Evolutionary conservation across 2,888 invertebrate species (phyloP).

Genomic region (Melipona beecheii): DNA sequence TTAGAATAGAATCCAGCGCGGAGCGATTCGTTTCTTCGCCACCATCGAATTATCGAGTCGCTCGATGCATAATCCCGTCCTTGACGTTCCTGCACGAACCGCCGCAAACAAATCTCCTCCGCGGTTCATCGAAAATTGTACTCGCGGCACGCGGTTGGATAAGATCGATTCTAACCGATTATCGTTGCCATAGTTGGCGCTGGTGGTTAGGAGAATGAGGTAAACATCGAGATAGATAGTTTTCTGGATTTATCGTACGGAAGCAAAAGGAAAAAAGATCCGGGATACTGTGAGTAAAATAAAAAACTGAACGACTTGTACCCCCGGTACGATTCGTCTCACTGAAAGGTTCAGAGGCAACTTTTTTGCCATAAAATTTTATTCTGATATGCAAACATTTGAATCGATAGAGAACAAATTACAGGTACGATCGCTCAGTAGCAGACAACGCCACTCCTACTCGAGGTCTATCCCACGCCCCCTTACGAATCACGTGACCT

Average conservation of each 20-base stretch:
- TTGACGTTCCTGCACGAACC: slow-evolving; percentile 24
- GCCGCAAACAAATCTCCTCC: slow-evolving; percentile 37
- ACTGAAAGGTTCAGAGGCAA: too few relatives aligned
- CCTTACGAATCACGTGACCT: too few relatives aligned
- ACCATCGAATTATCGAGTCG: slow-evolving; percentile 58
- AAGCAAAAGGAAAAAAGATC: slow-evolving; percentile 3
- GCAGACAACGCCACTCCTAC: too few relatives aligned
- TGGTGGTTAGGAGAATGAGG: not conserved
- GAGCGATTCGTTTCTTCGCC: slow-evolving; percentile 45
- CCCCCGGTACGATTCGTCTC: too few relatives aligned
- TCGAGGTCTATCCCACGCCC: too few relatives aligned
- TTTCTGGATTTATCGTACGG: slow-evolving; percentile 32
- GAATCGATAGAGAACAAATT: too few relatives aligned
- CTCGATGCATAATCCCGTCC: slow-evolving; percentile 39
- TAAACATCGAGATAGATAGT: not conserved
- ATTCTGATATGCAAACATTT: too few relatives aligned
- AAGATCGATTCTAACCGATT: slow-evolving; percentile 43
- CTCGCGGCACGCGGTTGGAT: not conserved
- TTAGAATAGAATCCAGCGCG: slow-evolving; percentile 4
- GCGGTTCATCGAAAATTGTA: slow-evolving; percentile 42
- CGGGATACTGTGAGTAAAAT: not conserved
- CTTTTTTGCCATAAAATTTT: too few relatives aligned
- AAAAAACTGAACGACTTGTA: not conserved
- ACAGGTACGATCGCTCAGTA: too few relatives aligned
- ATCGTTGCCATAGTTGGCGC: slow-evolving; percentile 21